Conservation (phyloP, 1,140 invertebrate species). For the Brachionus asplanchnoidis region DNA sequence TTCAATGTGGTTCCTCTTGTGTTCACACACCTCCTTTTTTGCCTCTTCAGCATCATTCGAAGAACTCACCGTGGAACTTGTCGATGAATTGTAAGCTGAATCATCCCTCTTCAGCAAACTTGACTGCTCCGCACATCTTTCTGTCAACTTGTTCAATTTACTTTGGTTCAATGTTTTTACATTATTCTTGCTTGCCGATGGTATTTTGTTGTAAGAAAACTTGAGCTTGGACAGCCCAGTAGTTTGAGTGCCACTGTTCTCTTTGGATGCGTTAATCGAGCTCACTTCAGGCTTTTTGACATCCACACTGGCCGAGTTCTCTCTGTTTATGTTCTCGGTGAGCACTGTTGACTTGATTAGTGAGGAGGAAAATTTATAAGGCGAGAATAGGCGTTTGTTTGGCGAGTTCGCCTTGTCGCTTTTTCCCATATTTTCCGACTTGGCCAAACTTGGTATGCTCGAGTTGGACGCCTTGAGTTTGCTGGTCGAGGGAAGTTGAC, state of each 20-base stretch:
- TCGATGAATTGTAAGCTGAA: slow-evolving; percentile 13
- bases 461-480: neutral
- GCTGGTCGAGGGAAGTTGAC: neutral
- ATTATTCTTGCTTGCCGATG: neutral
- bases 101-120: neutral
- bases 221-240: neutral
- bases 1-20: neutral
- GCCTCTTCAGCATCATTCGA: neutral
- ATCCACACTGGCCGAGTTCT: neutral
- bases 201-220: slow-evolving; percentile 19
- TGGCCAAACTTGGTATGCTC: neutral
- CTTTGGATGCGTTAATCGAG: neutral
- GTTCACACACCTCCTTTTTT: neutral
- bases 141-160: neutral
- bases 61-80: slow-evolving; percentile 4
- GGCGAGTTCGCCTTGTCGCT: neutral
- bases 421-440: neutral
- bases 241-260: neutral
- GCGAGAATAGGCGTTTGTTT: slow-evolving; percentile 17
- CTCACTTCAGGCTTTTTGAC: neutral
- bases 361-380: slow-evolving; percentile 1
- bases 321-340: neutral
- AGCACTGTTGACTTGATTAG: neutral
- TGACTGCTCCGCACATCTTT: neutral
- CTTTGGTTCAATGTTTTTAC: neutral